Evolutionary conservation across 1,140 invertebrate species (phyloP), one percentile per base, ranked within the genome.

Genomic region (Bactericera cockerelli): DNA sequence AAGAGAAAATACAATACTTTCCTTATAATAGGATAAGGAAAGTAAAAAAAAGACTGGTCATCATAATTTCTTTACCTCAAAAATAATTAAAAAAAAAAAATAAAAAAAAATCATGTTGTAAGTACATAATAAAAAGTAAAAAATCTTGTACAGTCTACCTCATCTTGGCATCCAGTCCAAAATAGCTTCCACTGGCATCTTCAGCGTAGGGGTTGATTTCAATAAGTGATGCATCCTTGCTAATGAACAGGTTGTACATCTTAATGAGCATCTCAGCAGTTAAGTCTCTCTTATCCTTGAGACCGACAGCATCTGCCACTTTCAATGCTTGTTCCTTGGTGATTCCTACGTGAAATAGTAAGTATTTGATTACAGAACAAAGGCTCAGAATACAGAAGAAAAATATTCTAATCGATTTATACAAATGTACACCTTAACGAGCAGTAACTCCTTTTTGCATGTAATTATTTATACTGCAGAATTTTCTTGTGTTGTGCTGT

Each of bases 121-220:
- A n/a, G n/a, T n/a, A n/a, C 54, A 31, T 54, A 56, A 62, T 11
- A 10, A 58, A 57, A 57, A 38, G 61, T 8, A 57, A 55, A 24
- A 59, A 19, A 24, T 58, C 8, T 57, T 26, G 16, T 2, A 10
- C 16, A 38, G 73, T 79, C 79, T 79, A 93, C 89, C 42, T 49
- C 42, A 49, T 49, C 19, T 49, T 49, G n/a, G 42, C 42, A 49
- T 49, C 42, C 42, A 49, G 22, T 49, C 42, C 42, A 49, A 49
- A 49, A n/a, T 6, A 92, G 71, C 84, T 77, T 59, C 84, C 83
- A 67, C 81, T 76, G 25, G 88, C 84, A 72, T 97, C 93, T 71
- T 98, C 93, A 38, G 93, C 92, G 68, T 96, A 89, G 25, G 94
- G 95, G 75, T 98, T 98, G 31, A 98, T 88, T 77, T 98, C 94